phyloP scores from a whole-genome alignment of 2,113 vertebrate genomes.

The Xenus cinereus region DNA sequence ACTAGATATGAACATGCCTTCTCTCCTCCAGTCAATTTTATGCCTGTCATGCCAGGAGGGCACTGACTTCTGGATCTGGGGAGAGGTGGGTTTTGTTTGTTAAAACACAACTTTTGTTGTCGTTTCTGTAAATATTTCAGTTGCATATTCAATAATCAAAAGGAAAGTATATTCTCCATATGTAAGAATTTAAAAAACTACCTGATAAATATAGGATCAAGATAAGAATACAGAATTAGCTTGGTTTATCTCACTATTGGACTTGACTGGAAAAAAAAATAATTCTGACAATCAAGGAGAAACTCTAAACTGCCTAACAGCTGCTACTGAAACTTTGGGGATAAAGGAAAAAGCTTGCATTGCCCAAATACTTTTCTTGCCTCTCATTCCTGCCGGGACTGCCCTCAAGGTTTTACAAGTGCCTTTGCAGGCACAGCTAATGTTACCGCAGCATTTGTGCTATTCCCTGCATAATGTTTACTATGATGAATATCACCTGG shows the following conservation, averaged over 20 bases:
- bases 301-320: background rate
- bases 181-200: background rate
- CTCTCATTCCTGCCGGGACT: background rate
- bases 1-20: background rate
- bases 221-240: background rate
- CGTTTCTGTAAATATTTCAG: background rate
- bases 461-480: background rate
- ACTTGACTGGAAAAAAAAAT: background rate
- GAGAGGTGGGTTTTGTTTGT: background rate
- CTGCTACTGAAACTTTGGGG: background rate
- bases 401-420: background rate
- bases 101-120: background rate
- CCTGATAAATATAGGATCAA: background rate
- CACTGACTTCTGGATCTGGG: background rate
- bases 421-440: background rate
- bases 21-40: background rate
- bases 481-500: background rate
- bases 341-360: background rate
- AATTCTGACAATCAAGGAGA: background rate
- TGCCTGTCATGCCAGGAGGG: background rate
- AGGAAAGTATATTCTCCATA: background rate
- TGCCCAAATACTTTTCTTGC: background rate
- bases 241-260: background rate
- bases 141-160: background rate
- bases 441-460: background rate